Base-by-base conservation (phyloP, 1,140 invertebrate genomes). In the Temnothorax curvispinosus region DNA sequence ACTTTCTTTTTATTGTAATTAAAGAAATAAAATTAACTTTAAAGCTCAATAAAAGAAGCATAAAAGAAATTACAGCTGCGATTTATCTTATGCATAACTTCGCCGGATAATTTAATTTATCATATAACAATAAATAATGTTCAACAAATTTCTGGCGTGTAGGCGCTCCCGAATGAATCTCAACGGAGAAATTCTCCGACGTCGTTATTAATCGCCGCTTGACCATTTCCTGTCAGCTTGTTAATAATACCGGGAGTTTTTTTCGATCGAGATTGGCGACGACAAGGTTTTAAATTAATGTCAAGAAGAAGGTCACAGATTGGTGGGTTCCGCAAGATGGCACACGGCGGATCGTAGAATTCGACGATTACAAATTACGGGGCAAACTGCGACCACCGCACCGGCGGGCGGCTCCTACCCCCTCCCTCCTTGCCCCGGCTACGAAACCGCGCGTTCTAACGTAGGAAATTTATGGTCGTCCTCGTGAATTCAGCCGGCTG, bases 381-480 rank as follows among this genome's bases (percentile, higher is more conserved):
- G 47, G 72, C 65, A 86, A 89, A 50, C 88, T 77, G 32, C 64
- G 69, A 86, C 64, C 85, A 81, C 62, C 85, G 76, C 76, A 86
- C 41, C 77, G 64, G 47, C 76, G 41, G 67, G 50, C 78, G 50
- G 77, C 11, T 18, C 56, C 27, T 44, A 15, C 21, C 38, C 18
- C 15, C 38, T 9, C 15, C 18, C 8, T 6, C 9, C 47, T 47
- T 7, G 8, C 32, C 21, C 62, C 38, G 41, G 65, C 38, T 41
- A 27, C 60, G 62, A 74, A 88, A 88, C 62, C 50, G 56, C 85
- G 47, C 56, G 60, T 85, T 78, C 85, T 71, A 90, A 87, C 78
- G 78, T 77, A n/a, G 85, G 64, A 85, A 90, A 90, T 90, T 90
- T 90, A 90, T 89, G 65, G 89, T 21, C 78, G 67, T 85, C 80